These are phyloP conservation scores for Gavialis gangeticus DNA, from an alignment of 2,113 vertebrate species.

Conservation along the genomic window DNA sequence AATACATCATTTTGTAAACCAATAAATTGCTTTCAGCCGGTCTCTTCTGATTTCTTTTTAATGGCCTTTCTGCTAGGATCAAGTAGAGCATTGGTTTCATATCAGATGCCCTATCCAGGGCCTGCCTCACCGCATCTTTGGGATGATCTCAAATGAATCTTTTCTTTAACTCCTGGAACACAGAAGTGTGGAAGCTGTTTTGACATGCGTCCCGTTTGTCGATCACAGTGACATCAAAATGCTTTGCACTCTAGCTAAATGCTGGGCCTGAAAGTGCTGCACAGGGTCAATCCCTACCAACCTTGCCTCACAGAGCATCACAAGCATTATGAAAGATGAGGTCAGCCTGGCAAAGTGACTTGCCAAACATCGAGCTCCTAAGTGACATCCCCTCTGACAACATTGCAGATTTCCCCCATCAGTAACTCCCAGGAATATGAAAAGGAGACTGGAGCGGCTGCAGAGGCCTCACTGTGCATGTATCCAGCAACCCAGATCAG, in stretches of 20 bases:
- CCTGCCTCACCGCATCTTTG: rapidly evolving
- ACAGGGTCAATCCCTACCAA: background rate
- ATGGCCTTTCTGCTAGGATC: constrained; percentile 61
- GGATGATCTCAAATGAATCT: constrained; percentile 31
- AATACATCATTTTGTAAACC: constrained; percentile 75
- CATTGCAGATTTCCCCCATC: too few relatives aligned
- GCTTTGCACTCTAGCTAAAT: background rate
- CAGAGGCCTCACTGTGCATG: too few relatives aligned
- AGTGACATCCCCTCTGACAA: too few relatives aligned
- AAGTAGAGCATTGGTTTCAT: constrained; percentile 29
- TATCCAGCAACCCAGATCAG: too few relatives aligned
- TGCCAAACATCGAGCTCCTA: background rate
- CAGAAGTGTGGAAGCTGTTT: constrained; percentile 18
- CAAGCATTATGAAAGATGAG: too few relatives aligned
- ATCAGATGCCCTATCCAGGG: background rate
- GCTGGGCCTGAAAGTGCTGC: rapidly evolving
- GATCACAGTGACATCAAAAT: rapidly evolving
- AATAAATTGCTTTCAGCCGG: constrained; percentile 62
- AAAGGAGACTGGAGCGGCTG: too few relatives aligned
- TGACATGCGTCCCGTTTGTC: background rate
- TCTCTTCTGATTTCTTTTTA: constrained; percentile 65
- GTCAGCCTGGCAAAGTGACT: background rate
- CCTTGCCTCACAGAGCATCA: background rate
- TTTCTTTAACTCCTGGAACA: rapidly evolving
- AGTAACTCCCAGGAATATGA: too few relatives aligned